Base-by-base conservation (phyloP, 2,113 vertebrate species). In the Perca flavescens region DNA sequence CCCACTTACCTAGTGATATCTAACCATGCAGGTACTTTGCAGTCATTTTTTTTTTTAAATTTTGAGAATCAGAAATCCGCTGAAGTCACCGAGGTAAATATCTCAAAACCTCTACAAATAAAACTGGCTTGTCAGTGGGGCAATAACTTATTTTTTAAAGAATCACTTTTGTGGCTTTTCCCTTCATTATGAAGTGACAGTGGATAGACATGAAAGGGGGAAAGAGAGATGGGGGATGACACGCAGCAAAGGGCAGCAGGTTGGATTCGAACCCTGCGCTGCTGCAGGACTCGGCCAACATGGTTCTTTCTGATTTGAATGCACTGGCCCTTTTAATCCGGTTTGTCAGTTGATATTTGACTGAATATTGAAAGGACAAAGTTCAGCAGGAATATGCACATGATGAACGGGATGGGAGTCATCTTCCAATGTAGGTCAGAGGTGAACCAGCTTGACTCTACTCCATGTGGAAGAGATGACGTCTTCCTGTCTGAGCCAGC, bases 331-430 rank as follows among this genome's bases (percentile, higher is more conserved):
- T 14, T 73, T 73, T 90, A 86, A 91, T 91, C 50, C 16, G 34
- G 53, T 75, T 76, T 93, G 90, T 82, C 86, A 86, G 81, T 79
- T 92, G 89, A 89, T 91, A 88, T 89, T 93, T 92, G 47, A 82
- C 71, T 57, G 66, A 88, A 87, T 76, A 64, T 67, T 86, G 74
- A 91, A 92, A 93, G 80, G 86, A 31, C 86, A 88, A 81, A 81
- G 89, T 84, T 87, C 80, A 87, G 50, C 50, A 34, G 49, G 43
- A 65, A 25, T 13, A 49, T 6, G 46, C 53, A 17, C 74, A 50
- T 69, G n/a, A 79, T 15, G 22, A 60, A 65, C 62, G 86, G 79
- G 71, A 57, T 60, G 64, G 17, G 83, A 88, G 65, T 90, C 88
- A 66, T 83, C 67, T 57, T 50, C 19, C 36, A 52, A 28, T 63